phyloP scores from a whole-genome alignment of 2,888 invertebrate genomes.

The Eugnorisma glareosa region DNA sequence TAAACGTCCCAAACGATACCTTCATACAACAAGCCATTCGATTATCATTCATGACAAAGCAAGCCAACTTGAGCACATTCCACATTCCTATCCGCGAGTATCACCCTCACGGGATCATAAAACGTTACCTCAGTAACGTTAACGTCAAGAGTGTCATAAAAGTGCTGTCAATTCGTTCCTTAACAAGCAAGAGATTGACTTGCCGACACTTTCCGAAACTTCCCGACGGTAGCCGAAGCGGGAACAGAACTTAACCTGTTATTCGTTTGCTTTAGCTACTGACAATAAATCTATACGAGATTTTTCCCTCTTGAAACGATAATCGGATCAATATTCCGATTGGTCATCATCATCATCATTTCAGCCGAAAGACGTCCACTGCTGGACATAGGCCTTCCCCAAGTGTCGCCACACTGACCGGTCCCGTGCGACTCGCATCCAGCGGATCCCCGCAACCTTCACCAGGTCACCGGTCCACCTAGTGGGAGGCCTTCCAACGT shows the following conservation, averaged over 20 bases:
- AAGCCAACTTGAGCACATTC: neutral
- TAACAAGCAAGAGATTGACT: conserved; percentile 81
- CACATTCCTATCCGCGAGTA: conserved; percentile 37
- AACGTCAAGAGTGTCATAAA: conserved; percentile 82
- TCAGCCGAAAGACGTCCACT: no score
- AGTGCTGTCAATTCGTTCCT: conserved; percentile 80
- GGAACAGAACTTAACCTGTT: conserved; percentile 62
- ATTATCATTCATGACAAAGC: conserved; percentile 3
- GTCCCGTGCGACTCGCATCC: no score
- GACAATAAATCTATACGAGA: conserved; percentile 1
- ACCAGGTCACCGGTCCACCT: no score
- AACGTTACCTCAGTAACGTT: conserved; percentile 79
- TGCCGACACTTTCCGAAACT: conserved; percentile 31
- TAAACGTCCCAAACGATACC: neutral
- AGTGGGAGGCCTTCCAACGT: no score
- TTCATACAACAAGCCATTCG: neutral
- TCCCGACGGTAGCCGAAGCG: conserved; percentile 53
- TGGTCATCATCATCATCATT: no score
- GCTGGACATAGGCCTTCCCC: no score
- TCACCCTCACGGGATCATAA: conserved; percentile 72
- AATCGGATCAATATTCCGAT: neutral
- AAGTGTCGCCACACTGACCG: no score
- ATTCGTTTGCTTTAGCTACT: conserved; percentile 48
- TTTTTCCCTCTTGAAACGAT: neutral
- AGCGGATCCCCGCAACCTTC: no score